Base-by-base conservation (phyloP, 2,888 invertebrate genomes). In the Hedychridium roseum region DNA sequence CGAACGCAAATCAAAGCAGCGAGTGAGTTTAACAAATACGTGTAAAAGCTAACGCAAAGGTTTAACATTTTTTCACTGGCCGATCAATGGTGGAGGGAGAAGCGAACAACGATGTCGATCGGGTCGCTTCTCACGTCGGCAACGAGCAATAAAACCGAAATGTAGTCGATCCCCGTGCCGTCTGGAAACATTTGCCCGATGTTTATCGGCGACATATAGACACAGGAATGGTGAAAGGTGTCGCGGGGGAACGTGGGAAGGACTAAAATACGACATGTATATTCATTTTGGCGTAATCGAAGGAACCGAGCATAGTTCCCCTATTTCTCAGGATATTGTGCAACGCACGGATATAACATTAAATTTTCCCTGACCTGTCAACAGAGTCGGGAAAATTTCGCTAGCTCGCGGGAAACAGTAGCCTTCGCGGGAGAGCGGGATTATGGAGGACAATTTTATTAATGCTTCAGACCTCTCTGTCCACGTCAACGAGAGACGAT, bases 301-400 rank as follows among this genome's bases (percentile, higher is more conserved):
- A 51, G 50, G 34, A 57, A 47, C 31, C 50, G 12, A 38, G n/a
- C n/a, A n/a, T n/a, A 35, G 42, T 43, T 53, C 50, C 50, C 43
- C 45, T 43, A 20, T 50, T 59, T 43, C 50, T 53, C n/a, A n/a
- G 44, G 55, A 48, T 59, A 50, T 56, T 37, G 56, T 52, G 48
- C n/a, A n/a, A n/a, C n/a, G n/a, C n/a, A n/a, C n/a, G n/a, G n/a
- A n/a, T n/a, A n/a, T n/a, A n/a, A n/a, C n/a, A n/a, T n/a, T n/a
- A n/a, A n/a, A n/a, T n/a, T n/a, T n/a, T n/a, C n/a, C n/a, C n/a
- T n/a, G n/a, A n/a, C n/a, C n/a, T n/a, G n/a, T n/a, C n/a, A n/a
- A n/a, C n/a, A n/a, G n/a, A n/a, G n/a, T n/a, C n/a, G n/a, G n/a
- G n/a, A n/a, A n/a, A n/a, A n/a, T n/a, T n/a, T n/a, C n/a, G n/a